phyloP scores from a whole-genome alignment of 2,797 vertebrate genomes.

The Sebastes taczanowskii region DNA sequence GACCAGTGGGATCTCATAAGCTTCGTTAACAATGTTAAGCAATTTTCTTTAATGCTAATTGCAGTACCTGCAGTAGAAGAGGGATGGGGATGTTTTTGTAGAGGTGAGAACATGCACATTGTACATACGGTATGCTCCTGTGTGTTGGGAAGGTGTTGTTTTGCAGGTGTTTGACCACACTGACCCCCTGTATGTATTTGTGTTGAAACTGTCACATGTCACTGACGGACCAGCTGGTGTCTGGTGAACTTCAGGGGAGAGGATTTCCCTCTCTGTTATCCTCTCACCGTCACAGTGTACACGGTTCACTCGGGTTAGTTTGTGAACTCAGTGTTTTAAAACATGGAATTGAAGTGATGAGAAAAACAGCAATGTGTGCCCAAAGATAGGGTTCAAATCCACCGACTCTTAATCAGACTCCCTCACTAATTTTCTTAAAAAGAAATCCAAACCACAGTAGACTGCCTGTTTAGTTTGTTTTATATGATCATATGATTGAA shows the following conservation, averaged over 20 bases:
- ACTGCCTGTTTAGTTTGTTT: background rate
- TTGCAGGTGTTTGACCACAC: conserved; percentile 31
- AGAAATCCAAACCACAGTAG: background rate
- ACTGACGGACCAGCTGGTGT: conserved; percentile 40
- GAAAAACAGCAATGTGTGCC: background rate
- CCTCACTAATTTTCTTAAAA: background rate
- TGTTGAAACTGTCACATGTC: conserved; percentile 26
- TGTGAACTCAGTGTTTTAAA: background rate
- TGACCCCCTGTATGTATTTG: conserved; percentile 22
- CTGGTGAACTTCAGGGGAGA: conserved; percentile 46
- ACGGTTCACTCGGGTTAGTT: background rate
- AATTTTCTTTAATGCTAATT: too few relatives aligned
- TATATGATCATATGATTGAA: background rate
- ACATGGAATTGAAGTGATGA: background rate
- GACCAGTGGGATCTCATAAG: background rate
- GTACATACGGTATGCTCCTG: background rate
- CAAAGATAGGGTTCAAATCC: background rate
- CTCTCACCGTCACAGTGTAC: conserved; percentile 5
- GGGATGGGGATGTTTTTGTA: background rate
- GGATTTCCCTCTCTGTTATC: conserved; percentile 52
- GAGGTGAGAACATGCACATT: background rate
- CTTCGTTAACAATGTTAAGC: background rate
- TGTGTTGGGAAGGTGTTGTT: conserved; percentile 4
- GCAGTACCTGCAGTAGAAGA: background rate
- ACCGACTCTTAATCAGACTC: background rate